phyloP scores from a whole-genome alignment of 2,113 vertebrate species.

The Rhea americana region DNA sequence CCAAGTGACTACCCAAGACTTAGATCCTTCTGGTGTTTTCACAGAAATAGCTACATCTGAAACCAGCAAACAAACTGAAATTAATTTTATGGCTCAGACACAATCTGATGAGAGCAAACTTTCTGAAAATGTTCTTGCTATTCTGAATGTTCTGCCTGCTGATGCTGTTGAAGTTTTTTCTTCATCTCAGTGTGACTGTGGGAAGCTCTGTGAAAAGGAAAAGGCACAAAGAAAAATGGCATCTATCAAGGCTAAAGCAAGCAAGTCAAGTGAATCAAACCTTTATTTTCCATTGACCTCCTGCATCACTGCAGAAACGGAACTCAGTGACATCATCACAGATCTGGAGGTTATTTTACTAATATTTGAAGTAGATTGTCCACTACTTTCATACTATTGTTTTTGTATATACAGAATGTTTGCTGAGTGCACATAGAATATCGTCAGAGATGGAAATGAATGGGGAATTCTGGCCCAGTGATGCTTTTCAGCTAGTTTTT shows the following conservation, averaged over 20 bases:
- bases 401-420: not conserved
- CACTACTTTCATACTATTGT: not conserved
- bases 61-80: conserved; percentile 36
- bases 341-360: conserved; percentile 87
- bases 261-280: conserved; percentile 57
- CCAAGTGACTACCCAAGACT: conserved; percentile 16
- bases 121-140: conserved; percentile 61
- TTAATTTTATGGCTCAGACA: not conserved
- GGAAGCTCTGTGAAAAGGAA: conserved; percentile 77
- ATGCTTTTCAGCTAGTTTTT: not conserved
- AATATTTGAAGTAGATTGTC: not conserved
- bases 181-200: conserved; percentile 58
- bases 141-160: conserved; percentile 79
- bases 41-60: conserved; percentile 14
- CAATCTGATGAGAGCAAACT: conserved; percentile 41
- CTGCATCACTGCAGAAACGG: conserved; percentile 89
- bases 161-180: conserved; percentile 74
- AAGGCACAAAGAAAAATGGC: conserved; percentile 81
- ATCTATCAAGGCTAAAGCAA: conserved; percentile 82
- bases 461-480: not conserved
- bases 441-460: not conserved
- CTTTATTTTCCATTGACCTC: conserved; percentile 90
- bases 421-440: not conserved
- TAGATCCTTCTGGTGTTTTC: conserved; percentile 9
- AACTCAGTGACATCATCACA: conserved; percentile 86